Conservation (phyloP, 2,113 vertebrate species). For the Psophia crepitans region DNA sequence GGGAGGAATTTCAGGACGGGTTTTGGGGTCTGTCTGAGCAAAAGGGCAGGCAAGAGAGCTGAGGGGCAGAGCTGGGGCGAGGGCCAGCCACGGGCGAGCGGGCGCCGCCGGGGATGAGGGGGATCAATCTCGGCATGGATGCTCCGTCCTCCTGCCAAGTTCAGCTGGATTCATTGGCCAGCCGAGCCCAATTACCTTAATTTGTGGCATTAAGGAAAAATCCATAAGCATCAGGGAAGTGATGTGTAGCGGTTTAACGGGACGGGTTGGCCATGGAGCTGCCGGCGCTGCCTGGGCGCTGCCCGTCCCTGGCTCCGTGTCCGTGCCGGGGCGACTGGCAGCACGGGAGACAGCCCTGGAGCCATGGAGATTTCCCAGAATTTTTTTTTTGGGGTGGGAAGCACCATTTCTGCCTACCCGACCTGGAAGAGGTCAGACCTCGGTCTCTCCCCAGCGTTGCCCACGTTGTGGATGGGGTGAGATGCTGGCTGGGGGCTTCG, state of each 20-base stretch:
- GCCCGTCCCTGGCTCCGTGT: not conserved
- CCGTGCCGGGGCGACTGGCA: rapidly evolving
- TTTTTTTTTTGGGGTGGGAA: not conserved
- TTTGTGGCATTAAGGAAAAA: constrained; percentile 73
- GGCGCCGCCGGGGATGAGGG: not conserved
- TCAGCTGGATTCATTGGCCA: constrained; percentile 26
- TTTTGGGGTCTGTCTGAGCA: not conserved
- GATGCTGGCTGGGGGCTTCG: not conserved
- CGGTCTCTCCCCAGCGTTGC: rapidly evolving
- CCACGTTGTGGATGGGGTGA: not conserved
- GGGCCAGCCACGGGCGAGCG: rapidly evolving
- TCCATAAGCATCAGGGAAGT: constrained; percentile 67
- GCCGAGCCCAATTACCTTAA: constrained; percentile 61
- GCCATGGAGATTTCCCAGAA: not conserved
- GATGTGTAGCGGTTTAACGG: not conserved
- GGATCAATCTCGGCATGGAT: not conserved
- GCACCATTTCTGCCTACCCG: not conserved
- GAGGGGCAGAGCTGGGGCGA: not conserved
- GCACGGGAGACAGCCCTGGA: not conserved
- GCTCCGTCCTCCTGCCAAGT: not conserved
- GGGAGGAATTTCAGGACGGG: not conserved
- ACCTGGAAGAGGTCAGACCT: not conserved
- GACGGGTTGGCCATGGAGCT: not conserved
- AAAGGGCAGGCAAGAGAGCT: not conserved
- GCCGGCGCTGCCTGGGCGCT: not conserved